phyloP scores from a whole-genome alignment of 2,888 invertebrate species.

The Germaria angustata region DNA sequence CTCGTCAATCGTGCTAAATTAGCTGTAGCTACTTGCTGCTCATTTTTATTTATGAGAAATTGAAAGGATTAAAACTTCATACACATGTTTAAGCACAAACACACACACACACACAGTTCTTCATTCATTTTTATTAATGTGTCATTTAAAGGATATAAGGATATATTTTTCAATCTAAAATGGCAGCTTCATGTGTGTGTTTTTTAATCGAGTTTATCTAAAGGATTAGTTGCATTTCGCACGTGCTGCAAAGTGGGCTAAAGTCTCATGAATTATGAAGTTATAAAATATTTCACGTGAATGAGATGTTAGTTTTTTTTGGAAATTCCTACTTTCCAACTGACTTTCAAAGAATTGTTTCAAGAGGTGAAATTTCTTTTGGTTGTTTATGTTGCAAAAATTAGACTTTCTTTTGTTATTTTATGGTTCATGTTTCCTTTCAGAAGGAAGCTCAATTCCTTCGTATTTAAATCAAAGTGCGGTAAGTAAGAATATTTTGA shows the following conservation, averaged over 20 bases:
- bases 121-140: background rate
- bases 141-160: slow-evolving; percentile 23
- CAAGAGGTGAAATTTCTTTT: no score
- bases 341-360: no score
- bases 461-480: no score
- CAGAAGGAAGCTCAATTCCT: no score
- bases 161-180: background rate
- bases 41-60: slow-evolving; percentile 10
- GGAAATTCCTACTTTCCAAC: no score
- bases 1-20: slow-evolving; percentile 57
- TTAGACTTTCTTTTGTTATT: no score
- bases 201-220: slow-evolving; percentile 47
- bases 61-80: slow-evolving; percentile 37
- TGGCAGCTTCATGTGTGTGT: background rate
- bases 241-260: slow-evolving; percentile 51
- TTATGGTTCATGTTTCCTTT: no score
- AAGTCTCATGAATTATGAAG: background rate
- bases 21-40: background rate
- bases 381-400: no score
- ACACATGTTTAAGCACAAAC: background rate
- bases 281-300: background rate
- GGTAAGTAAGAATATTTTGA: no score
- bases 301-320: no score
- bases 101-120: background rate
- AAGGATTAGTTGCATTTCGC: slow-evolving; percentile 53